A percentile compares a stretch with the other conserved stretches of the same genome.
These are phyloP conservation scores for Trichoplax adhaerens DNA, from an alignment of 37 sponge, comb jelly and placozoan genomes.

Conservation along the genomic window DNA sequence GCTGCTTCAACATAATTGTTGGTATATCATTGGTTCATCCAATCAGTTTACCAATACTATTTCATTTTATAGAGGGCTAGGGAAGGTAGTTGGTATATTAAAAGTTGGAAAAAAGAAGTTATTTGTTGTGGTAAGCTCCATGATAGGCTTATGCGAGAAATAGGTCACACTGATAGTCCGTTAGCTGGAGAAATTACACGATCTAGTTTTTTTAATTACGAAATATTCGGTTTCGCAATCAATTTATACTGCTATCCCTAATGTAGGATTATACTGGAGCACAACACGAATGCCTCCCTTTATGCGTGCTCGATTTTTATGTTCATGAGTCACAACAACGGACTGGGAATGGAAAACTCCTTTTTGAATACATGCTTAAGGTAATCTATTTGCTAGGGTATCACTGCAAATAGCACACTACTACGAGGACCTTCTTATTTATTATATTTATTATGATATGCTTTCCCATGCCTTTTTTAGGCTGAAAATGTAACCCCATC, in stretches of 20 bases:
- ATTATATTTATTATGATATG: background rate
- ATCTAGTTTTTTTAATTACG: too few species aligned
- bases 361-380: constrained; percentile 73
- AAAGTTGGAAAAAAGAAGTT: constrained; percentile 66
- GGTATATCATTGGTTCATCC: background rate
- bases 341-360: constrained; percentile 55
- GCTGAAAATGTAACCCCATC: constrained; percentile 36
- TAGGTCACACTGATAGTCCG: background rate
- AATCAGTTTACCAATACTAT: background rate
- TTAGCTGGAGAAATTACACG: background rate
- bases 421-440: background rate
- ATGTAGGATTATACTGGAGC: constrained; percentile 36
- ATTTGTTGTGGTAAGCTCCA: constrained; percentile 44
- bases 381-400: constrained; percentile 13
- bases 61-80: too few species aligned
- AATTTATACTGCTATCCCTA: background rate
- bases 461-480: constrained; percentile 17
- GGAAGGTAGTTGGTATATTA: constrained; percentile 54
- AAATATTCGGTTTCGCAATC: background rate
- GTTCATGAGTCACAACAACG: constrained; percentile 83
- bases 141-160: background rate
- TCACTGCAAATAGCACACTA: background rate
- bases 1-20: background rate
- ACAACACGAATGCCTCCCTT: constrained; percentile 51
- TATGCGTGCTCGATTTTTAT: constrained; percentile 91